Conservation (phyloP, 2,797 vertebrate genomes). For the Gymnopithys bicolor region DNA sequence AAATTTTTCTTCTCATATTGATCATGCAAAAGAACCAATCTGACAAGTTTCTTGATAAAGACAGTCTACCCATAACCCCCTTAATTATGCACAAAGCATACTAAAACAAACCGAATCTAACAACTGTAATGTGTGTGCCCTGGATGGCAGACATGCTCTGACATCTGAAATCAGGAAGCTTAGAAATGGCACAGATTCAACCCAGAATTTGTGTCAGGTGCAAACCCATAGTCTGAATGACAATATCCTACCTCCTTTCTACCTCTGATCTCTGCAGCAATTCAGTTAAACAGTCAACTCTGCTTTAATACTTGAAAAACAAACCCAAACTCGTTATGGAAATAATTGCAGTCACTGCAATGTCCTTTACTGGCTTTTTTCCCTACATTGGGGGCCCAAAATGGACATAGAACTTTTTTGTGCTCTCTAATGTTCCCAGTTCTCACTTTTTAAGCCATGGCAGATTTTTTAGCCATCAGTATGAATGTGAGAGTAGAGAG, state of each 20-base stretch:
- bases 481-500: not conserved
- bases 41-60: not conserved
- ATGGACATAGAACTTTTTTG: not conserved
- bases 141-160: not conserved
- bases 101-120: not conserved
- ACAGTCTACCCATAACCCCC: not conserved
- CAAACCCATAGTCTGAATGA: not conserved
- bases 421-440: accelerated
- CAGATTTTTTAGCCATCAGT: not conserved
- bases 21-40: not conserved
- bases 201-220: not conserved
- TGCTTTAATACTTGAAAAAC: not conserved
- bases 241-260: not conserved
- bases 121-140: not conserved
- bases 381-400: not conserved
- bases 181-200: not conserved
- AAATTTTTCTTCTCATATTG: not conserved
- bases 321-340: not conserved
- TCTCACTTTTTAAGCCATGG: not conserved
- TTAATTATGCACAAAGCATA: not conserved
- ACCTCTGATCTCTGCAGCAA: not conserved
- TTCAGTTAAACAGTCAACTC: not conserved
- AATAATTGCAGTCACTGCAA: not conserved
- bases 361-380: not conserved
- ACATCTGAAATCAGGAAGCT: not conserved